phyloP scores from a whole-genome alignment of 2,113 vertebrate genomes.

The Neolamprologus falcicula region DNA sequence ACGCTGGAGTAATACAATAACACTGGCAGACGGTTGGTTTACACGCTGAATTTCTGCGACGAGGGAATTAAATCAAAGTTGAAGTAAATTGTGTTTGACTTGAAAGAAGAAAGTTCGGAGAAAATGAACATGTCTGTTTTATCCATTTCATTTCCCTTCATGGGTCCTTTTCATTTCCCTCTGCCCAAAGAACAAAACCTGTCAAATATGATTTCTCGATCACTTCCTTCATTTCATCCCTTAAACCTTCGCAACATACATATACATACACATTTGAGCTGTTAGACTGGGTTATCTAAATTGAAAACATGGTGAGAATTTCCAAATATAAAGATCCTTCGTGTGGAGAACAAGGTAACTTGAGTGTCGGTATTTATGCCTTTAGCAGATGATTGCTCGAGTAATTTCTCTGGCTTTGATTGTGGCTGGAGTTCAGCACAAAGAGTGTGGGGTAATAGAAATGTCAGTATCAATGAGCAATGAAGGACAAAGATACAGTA shows the following conservation, averaged over 20 bases:
- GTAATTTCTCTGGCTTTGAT: conserved; percentile 4
- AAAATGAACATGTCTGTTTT: conserved; percentile 34
- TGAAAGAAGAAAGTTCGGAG: conserved; percentile 34
- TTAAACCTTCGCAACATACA: not conserved
- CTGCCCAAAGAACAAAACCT: conserved; percentile 29
- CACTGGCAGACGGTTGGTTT: not conserved
- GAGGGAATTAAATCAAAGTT: conserved; percentile 23
- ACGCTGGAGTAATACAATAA: not conserved
- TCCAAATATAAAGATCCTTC: not conserved
- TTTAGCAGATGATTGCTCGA: not conserved
- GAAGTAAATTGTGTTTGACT: conserved; percentile 41
- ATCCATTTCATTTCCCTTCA: conserved; percentile 29
- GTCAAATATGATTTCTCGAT: conserved; percentile 47
- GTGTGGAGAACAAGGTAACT: not conserved
- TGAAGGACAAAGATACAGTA: not conserved
- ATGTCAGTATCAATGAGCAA: not conserved
- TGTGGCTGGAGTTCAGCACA: not conserved
- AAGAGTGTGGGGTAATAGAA: not conserved
- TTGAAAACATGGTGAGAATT: not conserved
- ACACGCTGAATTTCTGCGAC: not conserved
- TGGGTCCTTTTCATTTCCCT: conserved; percentile 4
- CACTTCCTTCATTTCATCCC: conserved; percentile 6
- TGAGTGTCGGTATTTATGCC: not conserved
- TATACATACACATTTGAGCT: not conserved
- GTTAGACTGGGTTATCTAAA: conserved; percentile 5